phyloP scores from a whole-genome alignment of 2,113 vertebrate genomes.

The Nematolebias whitei region DNA sequence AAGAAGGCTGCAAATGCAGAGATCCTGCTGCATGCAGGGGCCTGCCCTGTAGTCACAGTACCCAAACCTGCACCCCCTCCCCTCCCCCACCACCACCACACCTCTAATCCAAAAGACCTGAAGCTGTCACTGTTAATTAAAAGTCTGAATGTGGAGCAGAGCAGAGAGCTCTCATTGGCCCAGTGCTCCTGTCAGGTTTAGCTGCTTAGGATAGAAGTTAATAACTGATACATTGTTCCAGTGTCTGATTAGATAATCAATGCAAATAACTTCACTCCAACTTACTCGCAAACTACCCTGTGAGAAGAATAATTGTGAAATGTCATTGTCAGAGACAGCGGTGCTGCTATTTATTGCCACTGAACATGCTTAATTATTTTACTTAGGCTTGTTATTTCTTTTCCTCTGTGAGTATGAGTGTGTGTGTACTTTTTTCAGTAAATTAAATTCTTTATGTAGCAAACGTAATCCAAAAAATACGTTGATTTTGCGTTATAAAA shows the following conservation, averaged over 20 bases:
- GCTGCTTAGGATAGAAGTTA: constrained; percentile 17
- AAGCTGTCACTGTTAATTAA: constrained; percentile 74
- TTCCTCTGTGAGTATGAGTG: neutral
- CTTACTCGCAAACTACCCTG: neutral
- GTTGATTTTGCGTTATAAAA: no score
- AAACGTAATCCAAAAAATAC: no score
- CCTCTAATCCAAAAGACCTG: constrained; percentile 43
- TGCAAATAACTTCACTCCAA: neutral
- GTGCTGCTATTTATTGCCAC: constrained; percentile 1
- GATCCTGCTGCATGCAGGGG: constrained; percentile 45
- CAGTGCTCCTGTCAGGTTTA: constrained; percentile 40
- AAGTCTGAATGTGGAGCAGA: constrained; percentile 69
- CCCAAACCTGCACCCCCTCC: constrained; percentile 52
- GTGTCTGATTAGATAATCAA: constrained; percentile 1
- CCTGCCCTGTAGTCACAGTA: constrained; percentile 28
- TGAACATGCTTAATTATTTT: constrained; percentile 2
- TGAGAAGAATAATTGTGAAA: constrained; percentile 1
- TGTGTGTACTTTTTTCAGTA: neutral
- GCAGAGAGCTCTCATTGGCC: constrained; percentile 36
- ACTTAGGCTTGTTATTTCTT: neutral
- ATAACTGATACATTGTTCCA: constrained; percentile 13
- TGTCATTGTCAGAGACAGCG: neutral
- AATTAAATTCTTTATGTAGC: neutral
- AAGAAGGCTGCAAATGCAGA: constrained; percentile 16
- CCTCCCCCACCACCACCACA: no score